Percentiles rank a stretch among this genome's conserved stretches.
Conservation (phyloP, 2,797 vertebrate genomes). For the Chaunax sp. region DNA sequence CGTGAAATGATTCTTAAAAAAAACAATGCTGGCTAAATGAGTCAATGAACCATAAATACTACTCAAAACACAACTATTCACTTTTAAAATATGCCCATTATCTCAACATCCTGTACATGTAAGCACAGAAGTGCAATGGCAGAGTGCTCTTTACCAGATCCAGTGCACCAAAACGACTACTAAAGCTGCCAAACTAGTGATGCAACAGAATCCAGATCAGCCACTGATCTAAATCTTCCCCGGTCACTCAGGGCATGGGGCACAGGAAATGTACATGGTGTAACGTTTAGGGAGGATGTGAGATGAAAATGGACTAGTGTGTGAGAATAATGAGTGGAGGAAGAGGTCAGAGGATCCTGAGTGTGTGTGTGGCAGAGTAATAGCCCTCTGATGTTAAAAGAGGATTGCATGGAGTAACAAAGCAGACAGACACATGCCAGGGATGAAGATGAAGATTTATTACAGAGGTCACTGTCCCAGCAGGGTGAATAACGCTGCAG, state of each 20-base stretch:
- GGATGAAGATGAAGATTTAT: conserved; percentile 52
- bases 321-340: conserved; percentile 35
- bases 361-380: conserved; percentile 8
- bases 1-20: too few species aligned
- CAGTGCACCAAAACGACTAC: conserved; percentile 45
- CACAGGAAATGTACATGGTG: conserved; percentile 46
- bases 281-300: conserved; percentile 47
- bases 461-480: conserved; percentile 39
- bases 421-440: conserved; percentile 27
- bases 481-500: conserved; percentile 17
- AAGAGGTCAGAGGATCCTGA: conserved; percentile 31
- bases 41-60: background rate
- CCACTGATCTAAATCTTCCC: conserved; percentile 68
- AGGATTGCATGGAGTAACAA: conserved; percentile 45
- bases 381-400: conserved; percentile 23
- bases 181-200: conserved; percentile 44
- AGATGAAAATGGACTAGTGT: conserved; percentile 55
- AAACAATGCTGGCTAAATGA: background rate
- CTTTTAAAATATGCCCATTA: too few species aligned
- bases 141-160: conserved; percentile 13
- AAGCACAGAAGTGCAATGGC: conserved; percentile 4
- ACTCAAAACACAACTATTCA: background rate
- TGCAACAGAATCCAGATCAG: conserved; percentile 66
- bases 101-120: background rate
- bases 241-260: conserved; percentile 53